Percentiles rank a stretch among this genome's conserved stretches.
These are phyloP conservation scores for Pemphigus obesinymphae DNA, from an alignment of 1,140 invertebrate genomes.

Conservation along the genomic window DNA sequence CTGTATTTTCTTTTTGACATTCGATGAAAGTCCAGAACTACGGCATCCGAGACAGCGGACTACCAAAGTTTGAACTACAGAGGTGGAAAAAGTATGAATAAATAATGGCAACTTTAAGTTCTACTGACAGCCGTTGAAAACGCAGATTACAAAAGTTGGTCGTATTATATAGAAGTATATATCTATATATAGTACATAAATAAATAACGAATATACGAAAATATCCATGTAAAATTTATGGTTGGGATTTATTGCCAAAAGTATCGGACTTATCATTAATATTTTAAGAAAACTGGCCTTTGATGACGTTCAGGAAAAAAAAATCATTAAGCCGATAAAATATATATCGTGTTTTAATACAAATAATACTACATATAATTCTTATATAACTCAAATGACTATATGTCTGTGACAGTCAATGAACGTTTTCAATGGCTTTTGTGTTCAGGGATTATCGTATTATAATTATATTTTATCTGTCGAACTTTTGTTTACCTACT, in stretches of 20 bases:
- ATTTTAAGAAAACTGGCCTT: not conserved
- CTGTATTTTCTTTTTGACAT: not conserved
- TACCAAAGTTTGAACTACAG: not conserved
- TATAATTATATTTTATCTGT: too few species aligned
- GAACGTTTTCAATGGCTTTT: too few species aligned
- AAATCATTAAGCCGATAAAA: not conserved
- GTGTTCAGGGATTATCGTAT: too few species aligned
- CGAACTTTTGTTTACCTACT: too few species aligned
- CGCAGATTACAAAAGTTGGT: not conserved
- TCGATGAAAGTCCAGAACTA: not conserved
- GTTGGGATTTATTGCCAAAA: not conserved
- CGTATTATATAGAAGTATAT: not conserved
- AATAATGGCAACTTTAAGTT: not conserved
- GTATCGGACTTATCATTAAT: not conserved
- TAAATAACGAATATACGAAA: not conserved
- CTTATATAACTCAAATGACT: too few species aligned
- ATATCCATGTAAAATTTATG: not conserved
- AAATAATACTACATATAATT: too few species aligned
- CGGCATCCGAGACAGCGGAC: not conserved
- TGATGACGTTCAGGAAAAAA: not conserved
- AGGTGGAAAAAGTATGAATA: not conserved
- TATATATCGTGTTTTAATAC: not conserved
- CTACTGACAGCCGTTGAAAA: not conserved
- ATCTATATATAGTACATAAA: not conserved
- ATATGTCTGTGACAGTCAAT: too few species aligned